These are phyloP conservation scores for Tiliqua scincoides DNA, from an alignment of 2,113 vertebrate species.

Conservation along the genomic window DNA sequence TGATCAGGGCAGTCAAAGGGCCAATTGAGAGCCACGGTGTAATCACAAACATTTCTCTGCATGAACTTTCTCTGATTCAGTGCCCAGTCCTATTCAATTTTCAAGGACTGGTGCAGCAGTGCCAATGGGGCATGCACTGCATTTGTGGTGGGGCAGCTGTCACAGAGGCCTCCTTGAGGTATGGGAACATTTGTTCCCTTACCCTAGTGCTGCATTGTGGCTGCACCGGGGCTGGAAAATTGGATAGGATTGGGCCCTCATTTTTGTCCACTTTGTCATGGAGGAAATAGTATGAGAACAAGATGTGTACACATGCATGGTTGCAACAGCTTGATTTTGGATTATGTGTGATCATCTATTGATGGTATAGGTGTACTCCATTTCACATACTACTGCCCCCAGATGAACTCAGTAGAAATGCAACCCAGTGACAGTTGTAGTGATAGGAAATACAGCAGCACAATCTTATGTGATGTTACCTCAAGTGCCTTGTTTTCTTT, in stretches of 20 bases:
- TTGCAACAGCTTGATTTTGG: background rate
- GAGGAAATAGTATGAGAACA: background rate
- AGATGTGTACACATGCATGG: background rate
- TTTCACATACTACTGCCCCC: background rate
- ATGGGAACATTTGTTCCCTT: no score
- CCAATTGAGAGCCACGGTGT: background rate
- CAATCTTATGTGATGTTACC: fast-evolving
- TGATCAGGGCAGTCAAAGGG: constrained; percentile 5
- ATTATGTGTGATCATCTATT: background rate
- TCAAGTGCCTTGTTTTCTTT: background rate
- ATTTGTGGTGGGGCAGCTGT: no score
- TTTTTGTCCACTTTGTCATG: background rate
- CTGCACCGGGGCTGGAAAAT: no score
- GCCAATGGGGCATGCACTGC: no score
- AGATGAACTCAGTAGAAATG: background rate
- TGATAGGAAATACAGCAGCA: background rate
- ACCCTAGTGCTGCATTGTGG: no score
- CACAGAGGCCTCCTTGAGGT: no score
- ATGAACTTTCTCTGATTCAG: background rate
- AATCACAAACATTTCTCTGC: background rate
- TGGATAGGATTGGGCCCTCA: no score
- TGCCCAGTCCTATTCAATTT: no score
- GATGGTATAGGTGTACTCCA: background rate
- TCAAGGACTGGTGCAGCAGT: no score
- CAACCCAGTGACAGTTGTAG: background rate